Base-by-base conservation (phyloP, 1,140 invertebrate genomes). In the Neoseiulus cucumeris region DNA sequence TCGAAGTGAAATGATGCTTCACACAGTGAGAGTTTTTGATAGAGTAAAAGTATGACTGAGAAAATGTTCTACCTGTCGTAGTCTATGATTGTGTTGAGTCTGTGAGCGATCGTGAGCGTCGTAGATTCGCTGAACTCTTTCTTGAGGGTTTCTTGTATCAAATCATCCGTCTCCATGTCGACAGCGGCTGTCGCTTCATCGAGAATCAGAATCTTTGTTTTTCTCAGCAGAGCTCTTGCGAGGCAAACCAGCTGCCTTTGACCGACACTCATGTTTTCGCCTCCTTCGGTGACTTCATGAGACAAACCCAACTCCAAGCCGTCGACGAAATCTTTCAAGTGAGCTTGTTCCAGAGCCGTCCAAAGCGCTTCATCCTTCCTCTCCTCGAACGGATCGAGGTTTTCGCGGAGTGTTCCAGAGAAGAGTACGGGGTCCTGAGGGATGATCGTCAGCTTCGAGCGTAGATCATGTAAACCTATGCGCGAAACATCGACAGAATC, bases 111-210 rank as follows among this genome's bases (percentile, higher is more conserved):
- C 30, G 76, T 79, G 7, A 82, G 71, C 66, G 82, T 75, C 2
- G 81, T 82, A 70, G 78, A 80, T 64, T 77, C 71, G 14, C 67
- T 65, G 72, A 81, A 81, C 0, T 72, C 71, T 64, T 75, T 42
- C 12, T 47, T 41, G 7, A 72, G 68, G 7, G 69, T 68, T 18
- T 68, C 64, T 64, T 72, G 70, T 59, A 72, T 73, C 12, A 68
- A 29, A 18, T 44, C 25, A 28, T 73, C 71, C 22, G 69, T 71
- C 39, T 67, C 67, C 33, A 73, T 75, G 73, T 92, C 89, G 17
- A 92, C 85, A 70, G 89, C 87, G 42, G 88, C 87, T 0, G 89
- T 91, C 1, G 89, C 89, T 75, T 92, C 89, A 75, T 91, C 87
- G 71, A 92, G 76, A 17, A 91, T 80, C 0, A 91, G 75, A 65